Percentiles rank a stretch among this genome's conserved stretches.
Evolutionary conservation across 1,140 invertebrate species (phyloP).

Genomic region (Probaryconus sp.): DNA sequence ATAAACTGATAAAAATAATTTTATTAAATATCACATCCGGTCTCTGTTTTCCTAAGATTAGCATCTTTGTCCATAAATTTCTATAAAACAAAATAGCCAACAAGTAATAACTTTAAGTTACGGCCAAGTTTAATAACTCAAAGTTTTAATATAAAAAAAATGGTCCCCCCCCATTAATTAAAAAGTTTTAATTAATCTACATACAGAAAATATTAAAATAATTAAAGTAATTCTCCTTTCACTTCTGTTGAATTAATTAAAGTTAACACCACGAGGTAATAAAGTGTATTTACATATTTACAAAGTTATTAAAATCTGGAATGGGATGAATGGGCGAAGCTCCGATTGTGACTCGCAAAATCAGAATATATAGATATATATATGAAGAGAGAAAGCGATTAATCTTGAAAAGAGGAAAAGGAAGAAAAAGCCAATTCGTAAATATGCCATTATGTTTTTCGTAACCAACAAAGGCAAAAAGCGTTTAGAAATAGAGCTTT

Average conservation of each 20-base stretch:
- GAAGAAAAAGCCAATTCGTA: slow-evolving; percentile 13
- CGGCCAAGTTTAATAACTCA: neutral
- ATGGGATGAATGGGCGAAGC: slow-evolving; percentile 7
- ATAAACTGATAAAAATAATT: too few species aligned
- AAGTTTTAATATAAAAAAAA: neutral
- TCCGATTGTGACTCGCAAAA: neutral
- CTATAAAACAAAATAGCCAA: too few species aligned
- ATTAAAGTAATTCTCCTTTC: neutral
- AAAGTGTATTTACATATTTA: slow-evolving; percentile 14
- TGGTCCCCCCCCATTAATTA: neutral
- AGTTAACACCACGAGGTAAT: neutral
- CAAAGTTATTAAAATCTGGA: slow-evolving; percentile 8
- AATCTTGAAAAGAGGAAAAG: slow-evolving; percentile 8
- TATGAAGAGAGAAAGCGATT: slow-evolving; percentile 16
- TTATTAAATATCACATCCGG: too few species aligned
- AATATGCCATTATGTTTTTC: slow-evolving; percentile 33
- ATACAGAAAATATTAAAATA: slow-evolving; percentile 9
- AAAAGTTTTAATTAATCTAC: slow-evolving; percentile 12
- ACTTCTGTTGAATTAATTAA: slow-evolving; percentile 3
- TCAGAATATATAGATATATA: too few species aligned
- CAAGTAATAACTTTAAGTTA: neutral
- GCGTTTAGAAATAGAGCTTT: slow-evolving; percentile 46
- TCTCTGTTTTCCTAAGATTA: too few species aligned
- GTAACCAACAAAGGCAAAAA: slow-evolving; percentile 25
- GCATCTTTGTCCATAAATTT: too few species aligned